Evolutionary conservation across 1,140 invertebrate species (phyloP).

Genomic region (Pinna nobilis): DNA sequence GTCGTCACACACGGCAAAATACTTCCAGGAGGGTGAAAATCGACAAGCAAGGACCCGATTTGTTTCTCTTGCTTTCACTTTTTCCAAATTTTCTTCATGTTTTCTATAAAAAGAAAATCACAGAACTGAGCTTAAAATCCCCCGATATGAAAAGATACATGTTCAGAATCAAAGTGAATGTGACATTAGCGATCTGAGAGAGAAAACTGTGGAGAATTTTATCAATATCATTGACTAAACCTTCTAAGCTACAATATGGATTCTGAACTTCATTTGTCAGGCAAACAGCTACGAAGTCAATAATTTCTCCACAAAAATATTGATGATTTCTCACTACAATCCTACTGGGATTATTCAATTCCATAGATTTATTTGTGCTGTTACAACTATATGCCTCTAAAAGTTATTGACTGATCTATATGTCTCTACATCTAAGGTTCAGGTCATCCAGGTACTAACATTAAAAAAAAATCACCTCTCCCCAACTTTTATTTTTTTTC

Average conservation of each 20-base stretch:
- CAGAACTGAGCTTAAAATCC: conserved; percentile 19
- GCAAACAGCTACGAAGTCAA: conserved; percentile 47
- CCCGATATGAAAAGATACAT: conserved; percentile 19
- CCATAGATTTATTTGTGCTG: conserved; percentile 52
- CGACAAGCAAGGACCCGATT: conserved; percentile 52
- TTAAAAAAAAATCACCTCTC: conserved; percentile 9
- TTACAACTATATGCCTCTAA: conserved; percentile 33
- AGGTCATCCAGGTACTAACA: not conserved
- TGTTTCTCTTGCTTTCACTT: conserved; percentile 14
- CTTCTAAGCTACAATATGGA: conserved; percentile 38
- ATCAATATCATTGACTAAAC: conserved; percentile 59
- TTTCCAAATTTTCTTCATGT: conserved; percentile 19
- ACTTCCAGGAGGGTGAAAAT: conserved; percentile 50
- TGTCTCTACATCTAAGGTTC: conserved; percentile 7
- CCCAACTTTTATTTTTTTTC: no score
- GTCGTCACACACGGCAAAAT: conserved; percentile 57
- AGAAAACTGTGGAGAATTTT: conserved; percentile 39
- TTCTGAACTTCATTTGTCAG: conserved; percentile 42
- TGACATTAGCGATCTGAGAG: conserved; percentile 22
- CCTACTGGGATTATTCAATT: conserved; percentile 49
- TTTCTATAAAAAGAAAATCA: conserved; percentile 32
- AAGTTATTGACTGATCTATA: conserved; percentile 25
- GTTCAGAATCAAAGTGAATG: conserved; percentile 17
- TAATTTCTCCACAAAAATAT: conserved; percentile 58
- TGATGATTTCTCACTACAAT: conserved; percentile 41